Conservation (phyloP, 2,888 invertebrate genomes). For the Drosophila subquinaria region DNA sequence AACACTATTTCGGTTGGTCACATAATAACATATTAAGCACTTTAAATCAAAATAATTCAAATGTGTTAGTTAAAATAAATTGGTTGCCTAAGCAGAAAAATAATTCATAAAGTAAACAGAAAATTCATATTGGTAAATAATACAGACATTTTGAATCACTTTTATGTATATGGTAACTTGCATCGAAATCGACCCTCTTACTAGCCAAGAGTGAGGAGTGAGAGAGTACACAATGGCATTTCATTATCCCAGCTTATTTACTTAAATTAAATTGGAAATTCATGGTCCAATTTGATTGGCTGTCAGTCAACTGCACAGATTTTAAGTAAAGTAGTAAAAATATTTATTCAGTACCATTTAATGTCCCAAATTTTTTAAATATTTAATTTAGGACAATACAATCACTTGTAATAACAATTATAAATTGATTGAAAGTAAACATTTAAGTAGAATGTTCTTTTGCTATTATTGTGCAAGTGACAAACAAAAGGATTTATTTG, state of each 20-base stretch:
- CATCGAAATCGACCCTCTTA: background rate
- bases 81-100: no score
- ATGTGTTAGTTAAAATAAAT: background rate
- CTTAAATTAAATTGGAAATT: constrained; percentile 1
- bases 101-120: no score
- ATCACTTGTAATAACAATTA: background rate
- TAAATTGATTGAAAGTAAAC: background rate
- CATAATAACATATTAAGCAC: background rate
- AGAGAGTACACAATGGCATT: background rate
- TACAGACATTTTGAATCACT: no score
- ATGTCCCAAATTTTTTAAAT: background rate
- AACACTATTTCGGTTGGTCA: background rate
- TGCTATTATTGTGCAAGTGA: background rate
- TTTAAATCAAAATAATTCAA: background rate
- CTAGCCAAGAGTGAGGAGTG: background rate
- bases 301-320: background rate
- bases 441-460: background rate
- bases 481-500: background rate
- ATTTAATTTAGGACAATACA: background rate
- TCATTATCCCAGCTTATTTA: no score
- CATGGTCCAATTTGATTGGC: background rate
- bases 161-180: background rate
- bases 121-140: no score
- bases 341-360: background rate
- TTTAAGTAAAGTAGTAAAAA: background rate